Percentiles rank a stretch among this genome's conserved stretches.
Conservation (phyloP, 2,113 vertebrate species). For the Rhodinocichla rosea region DNA sequence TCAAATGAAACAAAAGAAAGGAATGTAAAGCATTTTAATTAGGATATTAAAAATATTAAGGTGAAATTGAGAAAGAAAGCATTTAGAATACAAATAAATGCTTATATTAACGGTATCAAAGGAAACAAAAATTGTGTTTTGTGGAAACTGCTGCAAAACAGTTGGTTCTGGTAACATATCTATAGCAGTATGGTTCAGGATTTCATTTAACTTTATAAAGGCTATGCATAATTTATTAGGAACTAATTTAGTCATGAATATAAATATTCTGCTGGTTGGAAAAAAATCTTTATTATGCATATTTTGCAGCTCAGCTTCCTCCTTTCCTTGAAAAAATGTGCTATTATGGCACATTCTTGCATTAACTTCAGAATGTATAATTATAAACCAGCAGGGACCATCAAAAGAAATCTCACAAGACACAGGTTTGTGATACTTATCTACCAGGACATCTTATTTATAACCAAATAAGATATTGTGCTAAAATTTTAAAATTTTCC, state of each 20-base stretch:
- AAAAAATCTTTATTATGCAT: conserved; percentile 51
- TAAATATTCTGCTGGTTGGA: conserved; percentile 50
- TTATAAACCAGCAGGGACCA: conserved; percentile 30
- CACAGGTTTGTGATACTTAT: neutral
- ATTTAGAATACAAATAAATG: neutral
- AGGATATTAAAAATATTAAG: neutral
- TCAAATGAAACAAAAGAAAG: neutral
- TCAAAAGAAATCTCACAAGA: conserved; percentile 13
- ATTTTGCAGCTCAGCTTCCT: conserved; percentile 52
- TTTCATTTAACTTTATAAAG: conserved; percentile 63
- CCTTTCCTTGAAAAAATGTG: conserved; percentile 46
- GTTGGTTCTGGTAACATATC: neutral
- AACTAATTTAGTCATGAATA: conserved; percentile 69
- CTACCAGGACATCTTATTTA: conserved; percentile 27
- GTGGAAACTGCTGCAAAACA: neutral
- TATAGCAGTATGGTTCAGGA: neutral
- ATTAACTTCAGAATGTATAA: conserved; percentile 37
- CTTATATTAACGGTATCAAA: neutral
- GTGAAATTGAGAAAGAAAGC: neutral
- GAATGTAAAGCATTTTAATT: neutral
- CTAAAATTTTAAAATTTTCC: conserved; percentile 2
- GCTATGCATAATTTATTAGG: conserved; percentile 70
- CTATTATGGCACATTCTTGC: neutral
- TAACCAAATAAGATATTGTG: neutral
- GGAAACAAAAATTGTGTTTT: neutral